Evolutionary conservation across 1,140 invertebrate species (phyloP).

Genomic region (Ceratina calcarata): DNA sequence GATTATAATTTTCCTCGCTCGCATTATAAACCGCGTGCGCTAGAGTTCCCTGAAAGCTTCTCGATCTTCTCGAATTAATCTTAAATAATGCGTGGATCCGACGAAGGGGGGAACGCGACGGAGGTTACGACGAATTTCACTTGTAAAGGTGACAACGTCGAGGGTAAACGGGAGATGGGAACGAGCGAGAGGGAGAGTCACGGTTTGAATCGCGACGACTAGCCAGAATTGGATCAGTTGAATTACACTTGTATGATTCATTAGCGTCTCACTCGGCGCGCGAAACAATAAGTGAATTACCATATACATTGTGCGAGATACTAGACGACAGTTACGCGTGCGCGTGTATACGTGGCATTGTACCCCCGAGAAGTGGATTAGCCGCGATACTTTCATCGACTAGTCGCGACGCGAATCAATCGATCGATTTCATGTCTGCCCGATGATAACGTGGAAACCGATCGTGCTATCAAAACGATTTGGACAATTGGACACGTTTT

Average conservation of each 20-base stretch:
- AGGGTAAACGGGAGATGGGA: no score
- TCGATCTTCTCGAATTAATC: no score
- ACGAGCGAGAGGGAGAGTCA: neutral
- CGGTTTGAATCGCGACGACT: slow-evolving; percentile 23
- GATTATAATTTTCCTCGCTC: no score
- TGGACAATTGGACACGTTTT: no score
- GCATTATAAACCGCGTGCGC: no score
- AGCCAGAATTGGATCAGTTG: slow-evolving; percentile 38
- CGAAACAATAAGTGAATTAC: slow-evolving; percentile 52
- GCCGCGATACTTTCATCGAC: no score
- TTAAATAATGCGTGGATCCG: no score
- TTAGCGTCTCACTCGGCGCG: slow-evolving; percentile 35
- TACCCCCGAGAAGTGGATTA: slow-evolving; percentile 22
- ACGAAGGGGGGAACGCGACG: neutral
- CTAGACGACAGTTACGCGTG: slow-evolving; percentile 27
- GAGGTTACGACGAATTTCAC: neutral
- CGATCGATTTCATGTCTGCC: no score
- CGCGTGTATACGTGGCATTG: slow-evolving; percentile 14
- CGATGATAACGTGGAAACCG: no score
- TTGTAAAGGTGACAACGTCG: neutral
- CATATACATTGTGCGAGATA: slow-evolving; percentile 33
- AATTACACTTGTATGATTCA: slow-evolving; percentile 55
- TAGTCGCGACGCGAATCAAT: no score
- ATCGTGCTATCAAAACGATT: no score
- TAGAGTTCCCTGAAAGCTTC: no score